phyloP scores from a whole-genome alignment of 2,797 vertebrate species.

The Pygocentrus nattereri region DNA sequence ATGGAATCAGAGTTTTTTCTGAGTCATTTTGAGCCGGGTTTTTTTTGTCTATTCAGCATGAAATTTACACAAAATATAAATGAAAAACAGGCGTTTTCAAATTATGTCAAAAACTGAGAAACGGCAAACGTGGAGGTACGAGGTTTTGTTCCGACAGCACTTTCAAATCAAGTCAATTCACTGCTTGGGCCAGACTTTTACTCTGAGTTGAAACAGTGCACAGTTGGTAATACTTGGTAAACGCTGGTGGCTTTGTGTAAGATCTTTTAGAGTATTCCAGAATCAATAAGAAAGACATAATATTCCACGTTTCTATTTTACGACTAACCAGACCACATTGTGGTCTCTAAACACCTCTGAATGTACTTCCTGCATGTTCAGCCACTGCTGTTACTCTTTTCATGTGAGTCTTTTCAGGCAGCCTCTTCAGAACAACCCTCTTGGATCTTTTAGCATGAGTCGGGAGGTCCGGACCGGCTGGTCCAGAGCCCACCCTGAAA shows the following conservation, averaged over 20 bases:
- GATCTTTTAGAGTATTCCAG: too few species aligned
- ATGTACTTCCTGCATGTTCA: not conserved
- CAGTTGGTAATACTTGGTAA: not conserved
- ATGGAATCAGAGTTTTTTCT: too few species aligned
- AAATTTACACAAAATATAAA: too few species aligned
- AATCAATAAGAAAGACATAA: not conserved
- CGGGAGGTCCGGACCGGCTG: slow-evolving; percentile 12
- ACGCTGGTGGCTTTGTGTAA: not conserved
- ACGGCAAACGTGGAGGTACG: too few species aligned
- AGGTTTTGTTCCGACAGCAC: too few species aligned
- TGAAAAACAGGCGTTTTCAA: too few species aligned
- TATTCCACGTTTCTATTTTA: not conserved
- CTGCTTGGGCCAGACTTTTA: too few species aligned
- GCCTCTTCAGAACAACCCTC: not conserved
- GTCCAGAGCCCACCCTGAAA: slow-evolving; percentile 52
- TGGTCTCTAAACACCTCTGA: not conserved
- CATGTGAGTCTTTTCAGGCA: not conserved
- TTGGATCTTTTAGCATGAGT: not conserved
- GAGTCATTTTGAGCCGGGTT: too few species aligned
- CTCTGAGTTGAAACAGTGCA: not conserved
- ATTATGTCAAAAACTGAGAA: too few species aligned
- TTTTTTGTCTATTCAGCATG: too few species aligned
- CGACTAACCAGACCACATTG: not conserved
- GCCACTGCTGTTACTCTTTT: not conserved
- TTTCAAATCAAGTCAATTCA: too few species aligned